Percentiles rank a stretch among this genome's conserved stretches.
These are phyloP conservation scores for Oceanodroma leucorhoa DNA, from an alignment of 2,797 vertebrate genomes.

Conservation along the genomic window DNA sequence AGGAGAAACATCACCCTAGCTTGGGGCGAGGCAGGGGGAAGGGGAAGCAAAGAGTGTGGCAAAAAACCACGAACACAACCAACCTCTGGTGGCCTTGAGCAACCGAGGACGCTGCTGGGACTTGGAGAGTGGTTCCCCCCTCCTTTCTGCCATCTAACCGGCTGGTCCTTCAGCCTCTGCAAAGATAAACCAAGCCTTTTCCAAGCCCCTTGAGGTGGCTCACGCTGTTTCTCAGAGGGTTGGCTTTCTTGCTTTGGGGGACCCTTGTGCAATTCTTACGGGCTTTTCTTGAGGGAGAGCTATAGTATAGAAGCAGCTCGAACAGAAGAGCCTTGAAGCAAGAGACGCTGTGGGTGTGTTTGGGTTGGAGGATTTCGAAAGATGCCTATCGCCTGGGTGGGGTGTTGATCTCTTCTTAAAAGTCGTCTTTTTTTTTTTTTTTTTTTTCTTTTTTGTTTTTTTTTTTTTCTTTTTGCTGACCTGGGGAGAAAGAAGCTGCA, in stretches of 20 bases:
- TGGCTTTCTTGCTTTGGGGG: not conserved
- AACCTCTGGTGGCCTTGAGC: conserved; percentile 47
- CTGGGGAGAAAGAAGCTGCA: conserved; percentile 59
- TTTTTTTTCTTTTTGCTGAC: conserved; percentile 62
- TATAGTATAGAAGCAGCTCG: not conserved
- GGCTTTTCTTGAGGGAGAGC: not conserved
- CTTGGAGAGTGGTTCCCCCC: not conserved
- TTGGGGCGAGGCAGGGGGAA: conserved; percentile 1
- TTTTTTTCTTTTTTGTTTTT: not conserved
- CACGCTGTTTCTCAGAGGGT: not conserved
- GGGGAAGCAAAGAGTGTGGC: conserved; percentile 48
- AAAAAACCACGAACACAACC: conserved; percentile 38
- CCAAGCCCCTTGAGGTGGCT: not conserved
- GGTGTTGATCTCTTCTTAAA: conserved; percentile 50
- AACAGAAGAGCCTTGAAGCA: conserved; percentile 35
- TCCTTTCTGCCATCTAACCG: not conserved
- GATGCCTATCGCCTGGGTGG: conserved; percentile 75
- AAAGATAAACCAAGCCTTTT: not conserved
- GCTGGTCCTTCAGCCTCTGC: not conserved
- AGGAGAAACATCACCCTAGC: not conserved
- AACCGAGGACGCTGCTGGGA: not conserved
- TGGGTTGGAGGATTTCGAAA: conserved; percentile 68
- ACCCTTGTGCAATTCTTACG: not conserved
- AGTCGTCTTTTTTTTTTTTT: not conserved
- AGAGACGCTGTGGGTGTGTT: conserved; percentile 45